Evolutionary conservation across 2,888 invertebrate species (phyloP).

Genomic region (Andrena minutula): DNA sequence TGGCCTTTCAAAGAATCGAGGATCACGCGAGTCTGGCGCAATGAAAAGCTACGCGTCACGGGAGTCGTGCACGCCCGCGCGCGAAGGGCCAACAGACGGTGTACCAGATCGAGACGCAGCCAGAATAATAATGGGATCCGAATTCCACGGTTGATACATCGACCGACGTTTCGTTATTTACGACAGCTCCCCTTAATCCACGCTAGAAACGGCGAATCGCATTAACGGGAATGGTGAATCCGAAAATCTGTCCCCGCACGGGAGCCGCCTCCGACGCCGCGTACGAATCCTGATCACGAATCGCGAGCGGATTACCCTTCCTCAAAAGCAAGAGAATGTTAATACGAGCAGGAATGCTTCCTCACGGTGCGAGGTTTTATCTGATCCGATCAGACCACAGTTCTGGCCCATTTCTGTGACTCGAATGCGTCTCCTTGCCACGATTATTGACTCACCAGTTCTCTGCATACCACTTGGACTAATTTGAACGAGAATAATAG

Average conservation of each 20-base stretch:
- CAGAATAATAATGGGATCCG: slow-evolving; percentile 81
- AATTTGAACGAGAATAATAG: background rate
- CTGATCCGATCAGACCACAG: slow-evolving; percentile 33
- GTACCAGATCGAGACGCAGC: slow-evolving; percentile 68
- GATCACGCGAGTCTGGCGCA: slow-evolving; percentile 47
- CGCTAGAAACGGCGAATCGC: slow-evolving; percentile 71
- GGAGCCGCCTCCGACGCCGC: slow-evolving; percentile 40
- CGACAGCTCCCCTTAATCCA: slow-evolving; percentile 77
- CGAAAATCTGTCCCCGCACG: slow-evolving; percentile 59
- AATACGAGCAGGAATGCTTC: slow-evolving; percentile 55
- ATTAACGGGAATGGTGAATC: slow-evolving; percentile 64
- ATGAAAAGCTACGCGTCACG: slow-evolving; percentile 58
- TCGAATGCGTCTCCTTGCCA: background rate
- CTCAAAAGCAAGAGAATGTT: slow-evolving; percentile 58
- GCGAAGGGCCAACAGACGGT: slow-evolving; percentile 60
- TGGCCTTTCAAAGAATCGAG: background rate
- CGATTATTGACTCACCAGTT: slow-evolving; percentile 11
- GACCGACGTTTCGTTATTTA: slow-evolving; percentile 82
- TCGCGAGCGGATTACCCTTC: slow-evolving; percentile 63
- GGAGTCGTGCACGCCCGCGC: slow-evolving; percentile 55
- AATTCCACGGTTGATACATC: slow-evolving; percentile 80
- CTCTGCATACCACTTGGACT: too few relatives aligned
- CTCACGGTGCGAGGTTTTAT: slow-evolving; percentile 13
- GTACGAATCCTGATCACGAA: slow-evolving; percentile 65
- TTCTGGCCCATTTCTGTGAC: slow-evolving; percentile 7